Evolutionary conservation across 2,113 vertebrate genomes (phyloP).

Genomic region (Neolamprologus caudopunctatus): DNA sequence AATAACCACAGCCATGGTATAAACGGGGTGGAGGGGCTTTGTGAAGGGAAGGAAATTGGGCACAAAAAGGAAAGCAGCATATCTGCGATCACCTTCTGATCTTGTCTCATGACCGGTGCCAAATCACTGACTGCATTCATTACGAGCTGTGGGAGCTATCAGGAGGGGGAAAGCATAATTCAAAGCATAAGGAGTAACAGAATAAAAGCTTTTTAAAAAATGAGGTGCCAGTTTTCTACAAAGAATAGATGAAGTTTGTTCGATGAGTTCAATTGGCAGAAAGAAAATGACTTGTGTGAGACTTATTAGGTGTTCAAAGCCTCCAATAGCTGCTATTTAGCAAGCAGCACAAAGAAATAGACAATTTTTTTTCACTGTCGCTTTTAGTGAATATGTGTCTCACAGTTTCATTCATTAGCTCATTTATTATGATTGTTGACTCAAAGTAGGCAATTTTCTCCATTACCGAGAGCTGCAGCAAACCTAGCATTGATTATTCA

Average conservation of each 20-base stretch:
- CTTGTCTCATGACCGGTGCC: background rate
- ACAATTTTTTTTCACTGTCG: background rate
- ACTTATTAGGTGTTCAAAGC: background rate
- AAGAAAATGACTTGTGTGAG: background rate
- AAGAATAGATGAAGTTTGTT: background rate
- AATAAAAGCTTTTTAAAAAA: background rate
- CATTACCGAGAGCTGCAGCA: background rate
- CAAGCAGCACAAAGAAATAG: background rate
- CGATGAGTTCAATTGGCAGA: background rate
- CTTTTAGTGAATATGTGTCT: background rate
- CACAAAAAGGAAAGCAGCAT: background rate
- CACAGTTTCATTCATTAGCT: background rate
- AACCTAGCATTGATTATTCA: background rate
- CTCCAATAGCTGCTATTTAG: background rate
- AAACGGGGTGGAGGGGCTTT: background rate
- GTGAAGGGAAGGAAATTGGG: background rate
- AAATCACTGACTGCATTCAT: background rate
- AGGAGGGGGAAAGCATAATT: background rate
- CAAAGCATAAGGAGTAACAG: background rate
- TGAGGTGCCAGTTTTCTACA: background rate
- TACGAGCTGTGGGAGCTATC: background rate
- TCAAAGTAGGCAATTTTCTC: background rate
- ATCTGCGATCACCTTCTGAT: slow-evolving; percentile 7
- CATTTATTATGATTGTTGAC: background rate
- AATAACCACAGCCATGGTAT: slow-evolving; percentile 9